Evolutionary conservation across 2,797 vertebrate genomes (phyloP).

Genomic region (Falco biarmicus): DNA sequence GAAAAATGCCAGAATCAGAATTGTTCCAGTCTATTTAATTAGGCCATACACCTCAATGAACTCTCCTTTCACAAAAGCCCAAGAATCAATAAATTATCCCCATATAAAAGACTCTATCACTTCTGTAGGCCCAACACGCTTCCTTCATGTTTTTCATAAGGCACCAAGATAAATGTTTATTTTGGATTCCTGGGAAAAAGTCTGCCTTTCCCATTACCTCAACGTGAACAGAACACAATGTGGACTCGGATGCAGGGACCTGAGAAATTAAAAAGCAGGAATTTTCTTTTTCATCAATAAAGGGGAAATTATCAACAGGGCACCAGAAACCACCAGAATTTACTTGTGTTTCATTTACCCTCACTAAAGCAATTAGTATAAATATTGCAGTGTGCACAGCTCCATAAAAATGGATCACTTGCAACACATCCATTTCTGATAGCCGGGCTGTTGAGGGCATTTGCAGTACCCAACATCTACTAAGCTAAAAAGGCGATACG

Average conservation of each 20-base stretch:
- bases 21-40: conserved; percentile 78
- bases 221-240: conserved; percentile 40
- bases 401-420: not conserved
- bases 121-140: conserved; percentile 65
- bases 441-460: not conserved
- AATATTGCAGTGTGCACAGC: not conserved
- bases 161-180: conserved; percentile 83
- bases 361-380: not conserved
- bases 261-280: not conserved
- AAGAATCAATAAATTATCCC: conserved; percentile 80
- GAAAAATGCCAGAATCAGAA: conserved; percentile 10
- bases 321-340: not conserved
- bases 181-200: conserved; percentile 72
- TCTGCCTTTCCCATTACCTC: conserved; percentile 81
- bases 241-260: not conserved
- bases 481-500: not conserved
- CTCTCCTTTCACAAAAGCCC: conserved; percentile 69
- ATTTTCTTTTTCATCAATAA: not conserved
- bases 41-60: conserved; percentile 61
- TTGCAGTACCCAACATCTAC: not conserved
- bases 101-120: conserved; percentile 71
- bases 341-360: not conserved
- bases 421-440: not conserved
- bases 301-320: not conserved
- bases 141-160: conserved; percentile 73